These are phyloP conservation scores for Artemia franciscana DNA, from an alignment of 1,140 invertebrate genomes.

Conservation along the genomic window DNA sequence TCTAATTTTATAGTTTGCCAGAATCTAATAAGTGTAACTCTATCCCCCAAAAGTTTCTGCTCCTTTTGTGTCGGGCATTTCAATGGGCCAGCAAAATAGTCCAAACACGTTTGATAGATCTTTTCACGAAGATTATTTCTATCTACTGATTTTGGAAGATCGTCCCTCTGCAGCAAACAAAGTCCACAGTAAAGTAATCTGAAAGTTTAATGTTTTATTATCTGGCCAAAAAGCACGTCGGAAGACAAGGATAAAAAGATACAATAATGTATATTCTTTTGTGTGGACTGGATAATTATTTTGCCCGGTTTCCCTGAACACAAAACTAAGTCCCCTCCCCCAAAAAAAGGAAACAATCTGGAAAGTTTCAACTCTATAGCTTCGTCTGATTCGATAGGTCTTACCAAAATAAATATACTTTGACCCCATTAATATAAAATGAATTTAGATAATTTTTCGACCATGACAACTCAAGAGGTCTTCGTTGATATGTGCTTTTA, in stretches of 20 bases:
- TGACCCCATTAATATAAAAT: too few relatives aligned
- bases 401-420: too few relatives aligned
- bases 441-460: too few relatives aligned
- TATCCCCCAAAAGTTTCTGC: conserved; percentile 48
- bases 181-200: conserved; percentile 70
- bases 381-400: too few relatives aligned
- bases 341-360: neutral
- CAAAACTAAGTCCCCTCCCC: conserved; percentile 2
- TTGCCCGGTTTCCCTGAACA: neutral
- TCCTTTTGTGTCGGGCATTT: conserved; percentile 58
- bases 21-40: conserved; percentile 68
- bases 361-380: neutral
- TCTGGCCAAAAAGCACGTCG: too few relatives aligned
- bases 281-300: too few relatives aligned
- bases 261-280: too few relatives aligned
- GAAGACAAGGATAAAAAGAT: too few relatives aligned
- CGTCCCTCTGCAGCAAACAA: conserved; percentile 75
- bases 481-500: too few relatives aligned
- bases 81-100: conserved; percentile 75
- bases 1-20: conserved; percentile 91
- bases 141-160: conserved; percentile 49
- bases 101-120: conserved; percentile 76
- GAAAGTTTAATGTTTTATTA: too few relatives aligned
- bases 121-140: conserved; percentile 80
- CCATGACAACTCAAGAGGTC: too few relatives aligned